Evolutionary conservation across 2,113 vertebrate genomes (phyloP).

Genomic region (Ochotona curzoniae): DNA sequence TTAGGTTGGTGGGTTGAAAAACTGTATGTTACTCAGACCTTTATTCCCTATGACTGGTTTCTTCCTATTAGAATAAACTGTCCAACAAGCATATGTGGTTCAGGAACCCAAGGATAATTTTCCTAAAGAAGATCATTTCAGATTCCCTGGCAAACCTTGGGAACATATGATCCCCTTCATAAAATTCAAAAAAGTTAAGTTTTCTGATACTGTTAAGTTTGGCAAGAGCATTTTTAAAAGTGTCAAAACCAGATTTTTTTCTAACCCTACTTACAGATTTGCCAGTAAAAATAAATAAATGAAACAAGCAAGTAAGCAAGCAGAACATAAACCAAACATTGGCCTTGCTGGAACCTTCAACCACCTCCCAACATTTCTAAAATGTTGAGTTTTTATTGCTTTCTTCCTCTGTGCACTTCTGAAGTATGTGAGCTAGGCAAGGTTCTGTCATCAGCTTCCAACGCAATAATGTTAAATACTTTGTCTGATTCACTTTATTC

Average conservation of each 20-base stretch:
- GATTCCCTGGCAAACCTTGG: background rate
- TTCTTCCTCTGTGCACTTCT: background rate
- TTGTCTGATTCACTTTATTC: background rate
- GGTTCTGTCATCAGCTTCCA: background rate
- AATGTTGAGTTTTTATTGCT: background rate
- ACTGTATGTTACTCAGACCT: background rate
- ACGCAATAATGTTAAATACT: background rate
- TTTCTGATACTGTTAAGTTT: background rate
- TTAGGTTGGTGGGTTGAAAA: slow-evolving; percentile 32
- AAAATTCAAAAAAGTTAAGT: background rate
- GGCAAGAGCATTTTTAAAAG: background rate
- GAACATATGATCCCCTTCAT: background rate
- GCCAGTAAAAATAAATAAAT: background rate
- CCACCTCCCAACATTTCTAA: background rate
- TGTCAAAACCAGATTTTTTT: slow-evolving; percentile 12
- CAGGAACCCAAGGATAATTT: background rate
- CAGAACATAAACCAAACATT: background rate
- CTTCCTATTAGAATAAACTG: background rate
- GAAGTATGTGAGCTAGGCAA: background rate
- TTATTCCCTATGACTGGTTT: background rate
- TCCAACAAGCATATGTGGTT: background rate
- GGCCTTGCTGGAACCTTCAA: background rate
- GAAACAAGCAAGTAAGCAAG: background rate
- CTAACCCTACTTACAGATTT: background rate
- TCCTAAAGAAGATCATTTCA: slow-evolving; percentile 15